Conservation (phyloP, 2,113 vertebrate species). For the Isurus oxyrinchus region DNA sequence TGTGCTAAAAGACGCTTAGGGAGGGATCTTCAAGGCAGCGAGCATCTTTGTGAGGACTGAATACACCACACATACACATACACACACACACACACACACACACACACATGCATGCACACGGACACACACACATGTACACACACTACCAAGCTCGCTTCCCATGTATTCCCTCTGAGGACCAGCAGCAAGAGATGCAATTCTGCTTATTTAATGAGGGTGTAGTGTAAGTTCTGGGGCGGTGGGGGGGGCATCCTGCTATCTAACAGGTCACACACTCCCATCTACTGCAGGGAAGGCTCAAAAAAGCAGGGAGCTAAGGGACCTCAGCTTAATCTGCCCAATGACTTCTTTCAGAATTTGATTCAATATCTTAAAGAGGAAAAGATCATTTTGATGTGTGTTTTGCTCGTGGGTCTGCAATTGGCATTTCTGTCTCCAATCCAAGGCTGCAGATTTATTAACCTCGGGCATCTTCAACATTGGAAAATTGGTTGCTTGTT, state of each 20-base stretch:
- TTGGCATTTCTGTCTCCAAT: background rate
- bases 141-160: conserved; percentile 40
- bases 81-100: background rate
- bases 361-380: background rate
- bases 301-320: background rate
- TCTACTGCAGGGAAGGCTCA: conserved; percentile 42
- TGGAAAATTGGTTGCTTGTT: background rate
- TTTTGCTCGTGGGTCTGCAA: background rate
- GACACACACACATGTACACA: background rate
- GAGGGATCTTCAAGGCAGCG: background rate
- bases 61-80: too few species aligned
- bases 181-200: conserved; percentile 39
- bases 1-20: background rate
- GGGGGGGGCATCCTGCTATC: conserved; percentile 45
- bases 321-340: background rate
- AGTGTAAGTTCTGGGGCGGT: conserved; percentile 44
- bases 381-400: background rate
- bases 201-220: conserved; percentile 50
- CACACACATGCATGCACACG: background rate
- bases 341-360: background rate
- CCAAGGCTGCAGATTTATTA: background rate
- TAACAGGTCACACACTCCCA: conserved; percentile 45
- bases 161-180: conserved; percentile 45
- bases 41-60: background rate
- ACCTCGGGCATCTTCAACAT: background rate